Conservation (phyloP, 2,797 vertebrate species). For the Rallus crepitans region DNA sequence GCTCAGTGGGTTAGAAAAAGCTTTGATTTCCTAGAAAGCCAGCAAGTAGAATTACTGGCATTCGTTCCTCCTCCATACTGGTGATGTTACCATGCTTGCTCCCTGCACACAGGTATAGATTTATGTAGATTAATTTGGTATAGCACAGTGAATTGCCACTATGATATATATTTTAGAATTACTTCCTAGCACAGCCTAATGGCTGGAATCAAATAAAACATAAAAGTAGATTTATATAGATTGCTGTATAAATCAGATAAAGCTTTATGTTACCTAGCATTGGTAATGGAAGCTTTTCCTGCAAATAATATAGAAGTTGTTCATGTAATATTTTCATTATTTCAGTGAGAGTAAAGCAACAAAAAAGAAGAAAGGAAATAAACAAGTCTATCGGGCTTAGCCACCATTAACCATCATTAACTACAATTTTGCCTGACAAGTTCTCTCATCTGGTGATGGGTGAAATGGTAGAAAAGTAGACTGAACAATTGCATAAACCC, state of each 20-base stretch:
- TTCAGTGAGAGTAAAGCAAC: slow-evolving; percentile 72
- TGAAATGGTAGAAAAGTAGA: slow-evolving; percentile 68
- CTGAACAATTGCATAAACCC: slow-evolving; percentile 73
- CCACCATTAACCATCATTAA: slow-evolving; percentile 78
- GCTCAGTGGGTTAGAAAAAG: slow-evolving; percentile 21
- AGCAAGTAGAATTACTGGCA: slow-evolving; percentile 50
- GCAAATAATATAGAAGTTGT: slow-evolving; percentile 71
- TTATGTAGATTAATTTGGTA: slow-evolving; percentile 79
- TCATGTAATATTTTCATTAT: slow-evolving; percentile 77
- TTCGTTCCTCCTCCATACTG: slow-evolving; percentile 32
- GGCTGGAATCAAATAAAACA: slow-evolving; percentile 81
- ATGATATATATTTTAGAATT: slow-evolving; percentile 77
- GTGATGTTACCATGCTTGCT: slow-evolving; percentile 49
- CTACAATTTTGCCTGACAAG: slow-evolving; percentile 76
- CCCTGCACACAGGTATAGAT: slow-evolving; percentile 73
- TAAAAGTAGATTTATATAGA: slow-evolving; percentile 81
- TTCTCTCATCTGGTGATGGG: slow-evolving; percentile 72
- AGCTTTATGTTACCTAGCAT: slow-evolving; percentile 72
- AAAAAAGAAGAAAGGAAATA: slow-evolving; percentile 61
- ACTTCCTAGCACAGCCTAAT: slow-evolving; percentile 79
- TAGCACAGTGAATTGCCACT: slow-evolving; percentile 69
- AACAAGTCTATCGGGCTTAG: slow-evolving; percentile 64
- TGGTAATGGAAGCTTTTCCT: slow-evolving; percentile 67
- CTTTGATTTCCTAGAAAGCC: slow-evolving; percentile 59
- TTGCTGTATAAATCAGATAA: slow-evolving; percentile 80